Evolutionary conservation across 2,113 vertebrate genomes (phyloP).

Genomic region (Octodon degus): DNA sequence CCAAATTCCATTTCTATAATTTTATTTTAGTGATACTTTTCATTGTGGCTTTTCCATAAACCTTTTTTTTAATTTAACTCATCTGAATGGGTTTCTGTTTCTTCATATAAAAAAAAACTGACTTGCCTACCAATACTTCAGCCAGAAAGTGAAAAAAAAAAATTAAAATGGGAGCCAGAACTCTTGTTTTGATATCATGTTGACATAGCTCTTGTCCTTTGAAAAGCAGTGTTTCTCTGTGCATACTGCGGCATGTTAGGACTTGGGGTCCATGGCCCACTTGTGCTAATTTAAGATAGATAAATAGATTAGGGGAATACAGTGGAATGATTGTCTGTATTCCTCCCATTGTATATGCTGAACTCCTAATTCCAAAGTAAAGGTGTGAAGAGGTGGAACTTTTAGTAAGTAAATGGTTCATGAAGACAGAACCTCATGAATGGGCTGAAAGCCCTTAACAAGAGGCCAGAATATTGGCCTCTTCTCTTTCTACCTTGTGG

Average conservation of each 20-base stretch:
- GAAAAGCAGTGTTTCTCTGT: constrained; percentile 7
- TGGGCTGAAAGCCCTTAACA: not conserved
- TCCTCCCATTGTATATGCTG: not conserved
- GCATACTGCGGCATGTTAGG: not conserved
- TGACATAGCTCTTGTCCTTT: not conserved
- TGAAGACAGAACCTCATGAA: not conserved
- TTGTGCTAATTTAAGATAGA: not conserved
- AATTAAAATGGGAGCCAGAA: not conserved
- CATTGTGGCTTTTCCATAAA: not conserved
- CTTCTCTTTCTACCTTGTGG: not conserved
- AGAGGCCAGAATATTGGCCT: not conserved
- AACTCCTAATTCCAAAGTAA: not conserved
- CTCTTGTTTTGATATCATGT: not conserved
- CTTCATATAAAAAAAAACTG: not conserved
- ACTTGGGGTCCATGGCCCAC: not conserved
- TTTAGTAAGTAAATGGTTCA: not conserved
- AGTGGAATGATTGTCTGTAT: not conserved
- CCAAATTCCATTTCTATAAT: not conserved
- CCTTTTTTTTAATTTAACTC: constrained; percentile 32
- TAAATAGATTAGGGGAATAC: not conserved
- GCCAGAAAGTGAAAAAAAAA: not conserved
- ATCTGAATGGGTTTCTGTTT: not conserved
- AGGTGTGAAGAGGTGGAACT: not conserved
- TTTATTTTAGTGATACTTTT: not conserved
- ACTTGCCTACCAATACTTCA: not conserved